phyloP scores from a whole-genome alignment of 1,140 invertebrate genomes.

The Chironomus striatipennis region DNA sequence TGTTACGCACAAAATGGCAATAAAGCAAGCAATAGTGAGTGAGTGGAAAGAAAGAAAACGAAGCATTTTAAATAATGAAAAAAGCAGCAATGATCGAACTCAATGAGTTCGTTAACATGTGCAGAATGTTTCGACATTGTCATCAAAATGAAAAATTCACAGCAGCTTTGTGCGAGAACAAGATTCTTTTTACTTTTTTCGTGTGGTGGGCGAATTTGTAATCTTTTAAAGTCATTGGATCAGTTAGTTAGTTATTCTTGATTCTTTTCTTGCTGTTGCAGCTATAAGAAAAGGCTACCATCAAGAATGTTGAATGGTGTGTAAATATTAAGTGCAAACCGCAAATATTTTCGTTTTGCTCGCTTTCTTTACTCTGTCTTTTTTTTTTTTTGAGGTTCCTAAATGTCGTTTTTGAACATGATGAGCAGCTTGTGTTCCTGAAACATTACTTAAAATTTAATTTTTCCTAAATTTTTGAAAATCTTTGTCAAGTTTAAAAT shows the following conservation, averaged over 20 bases:
- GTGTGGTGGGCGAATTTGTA: constrained; percentile 11
- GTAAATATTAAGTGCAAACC: constrained; percentile 13
- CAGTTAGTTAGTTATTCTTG: neutral
- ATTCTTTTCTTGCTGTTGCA: neutral
- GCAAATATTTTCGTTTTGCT: neutral
- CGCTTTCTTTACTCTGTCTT: neutral
- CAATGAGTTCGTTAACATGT: constrained; percentile 12
- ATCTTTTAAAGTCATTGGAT: constrained; percentile 13
- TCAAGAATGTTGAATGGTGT: constrained; percentile 7
- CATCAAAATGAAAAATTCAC: neutral
- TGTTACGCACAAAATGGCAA: constrained; percentile 1
- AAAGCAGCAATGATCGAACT: neutral
- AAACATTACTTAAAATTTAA: no score
- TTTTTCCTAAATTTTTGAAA: no score
- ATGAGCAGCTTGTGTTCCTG: no score
- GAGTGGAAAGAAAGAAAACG: neutral
- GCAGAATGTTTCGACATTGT: neutral
- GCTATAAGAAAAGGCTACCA: neutral
- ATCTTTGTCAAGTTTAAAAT: no score
- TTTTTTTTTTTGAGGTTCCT: no score
- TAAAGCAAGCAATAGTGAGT: neutral
- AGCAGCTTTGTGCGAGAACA: neutral
- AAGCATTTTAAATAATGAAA: no score
- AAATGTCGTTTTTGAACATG: no score
- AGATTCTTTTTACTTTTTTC: neutral